A percentile compares a stretch with the other conserved stretches of the same genome.
These are phyloP conservation scores for Grallaria varia DNA, from an alignment of 2,113 vertebrate species.

Conservation along the genomic window DNA sequence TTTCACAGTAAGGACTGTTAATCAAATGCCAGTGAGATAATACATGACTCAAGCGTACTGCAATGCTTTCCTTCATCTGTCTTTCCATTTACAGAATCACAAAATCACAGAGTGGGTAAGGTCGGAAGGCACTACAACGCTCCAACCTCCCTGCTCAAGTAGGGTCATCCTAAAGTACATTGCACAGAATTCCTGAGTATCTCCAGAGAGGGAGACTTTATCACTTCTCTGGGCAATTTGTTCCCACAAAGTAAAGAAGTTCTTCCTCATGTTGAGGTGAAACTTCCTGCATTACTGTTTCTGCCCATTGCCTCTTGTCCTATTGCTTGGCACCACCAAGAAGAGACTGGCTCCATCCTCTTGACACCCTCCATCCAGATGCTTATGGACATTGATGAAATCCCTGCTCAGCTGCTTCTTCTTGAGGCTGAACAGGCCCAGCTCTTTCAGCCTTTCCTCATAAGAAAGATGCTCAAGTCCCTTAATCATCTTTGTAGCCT, in stretches of 20 bases:
- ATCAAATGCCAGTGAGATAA: background rate
- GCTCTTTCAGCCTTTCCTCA: background rate
- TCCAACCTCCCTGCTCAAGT: background rate
- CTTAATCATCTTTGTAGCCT: too few species aligned
- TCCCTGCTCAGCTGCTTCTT: accelerated
- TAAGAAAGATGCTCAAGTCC: background rate
- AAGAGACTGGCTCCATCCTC: background rate
- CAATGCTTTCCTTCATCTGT: background rate
- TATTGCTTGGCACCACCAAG: background rate
- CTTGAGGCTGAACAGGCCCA: accelerated
- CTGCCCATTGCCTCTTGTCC: background rate
- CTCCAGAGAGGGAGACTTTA: background rate
- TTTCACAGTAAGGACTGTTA: background rate
- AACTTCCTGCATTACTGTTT: background rate
- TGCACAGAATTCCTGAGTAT: background rate
- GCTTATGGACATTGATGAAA: background rate
- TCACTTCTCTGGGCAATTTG: background rate
- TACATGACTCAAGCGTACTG: background rate
- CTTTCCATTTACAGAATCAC: background rate
- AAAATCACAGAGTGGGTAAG: background rate
- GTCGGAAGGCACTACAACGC: background rate
- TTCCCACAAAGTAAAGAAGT: background rate
- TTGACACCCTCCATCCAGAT: background rate
- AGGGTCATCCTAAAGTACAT: background rate
- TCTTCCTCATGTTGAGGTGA: background rate